Base-by-base conservation (phyloP, 2,797 vertebrate species). In the Ibycter americanus region DNA sequence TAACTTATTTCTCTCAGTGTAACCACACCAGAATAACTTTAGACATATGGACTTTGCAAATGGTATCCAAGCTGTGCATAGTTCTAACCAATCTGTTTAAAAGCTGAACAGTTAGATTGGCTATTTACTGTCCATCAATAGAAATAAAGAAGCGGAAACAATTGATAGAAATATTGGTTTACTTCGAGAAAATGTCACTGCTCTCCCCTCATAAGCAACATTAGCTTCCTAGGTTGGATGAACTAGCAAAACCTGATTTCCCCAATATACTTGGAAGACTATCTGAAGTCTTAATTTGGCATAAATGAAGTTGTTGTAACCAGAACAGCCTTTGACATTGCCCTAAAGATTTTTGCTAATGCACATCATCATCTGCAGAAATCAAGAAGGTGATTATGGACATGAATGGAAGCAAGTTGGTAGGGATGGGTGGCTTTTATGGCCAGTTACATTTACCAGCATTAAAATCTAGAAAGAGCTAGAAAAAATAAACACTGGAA, bases 201-300 rank as follows among this genome's bases (percentile, higher is more conserved):
- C 16, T 70, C 88, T 80, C 49, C 27, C 71, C 12, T 66, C 23
- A 74, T 27, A 90, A 82, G 40, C 22, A 89, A 27, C 9, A 29
- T 46, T 36, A 46, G 7, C 14, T 65, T 90, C 22, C 46, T 67
- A 54, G 15, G 44, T 78, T 32, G 51, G 65, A 52, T 29, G 52
- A 92, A 71, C 25, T 56, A 71, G 62, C 27, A 94, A 95, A 94
- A 92, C 52, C 56, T 68, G 55, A 79, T 94, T 92, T 84, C 21
- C 13, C 68, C 34, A 49, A 55, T 17, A 29, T 68, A 40, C 9
- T 31, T 83, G 27, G 46, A 47, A 76, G 31, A 51, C 40, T 73
- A 82, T 4, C 55, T 66, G 70, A 85, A 58, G 21, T 83, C 62
- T 92, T 82, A 29, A 80, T 71, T 84, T 73, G 58, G 9, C n/a